Conservation (phyloP, 2,113 vertebrate genomes). For the Phocoena sinus region DNA sequence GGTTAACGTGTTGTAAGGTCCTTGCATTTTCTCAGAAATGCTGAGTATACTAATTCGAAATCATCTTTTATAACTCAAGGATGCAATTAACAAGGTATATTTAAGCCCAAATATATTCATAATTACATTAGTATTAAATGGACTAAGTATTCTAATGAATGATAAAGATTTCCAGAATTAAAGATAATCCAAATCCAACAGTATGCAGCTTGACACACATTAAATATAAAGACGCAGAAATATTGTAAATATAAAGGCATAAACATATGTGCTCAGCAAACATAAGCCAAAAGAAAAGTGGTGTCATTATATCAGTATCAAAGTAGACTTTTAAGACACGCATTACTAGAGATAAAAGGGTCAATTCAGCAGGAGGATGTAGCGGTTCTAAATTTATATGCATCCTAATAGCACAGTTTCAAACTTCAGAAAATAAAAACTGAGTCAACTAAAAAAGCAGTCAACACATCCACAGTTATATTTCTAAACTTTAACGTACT, state of each 20-base stretch:
- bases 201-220: neutral
- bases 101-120: neutral
- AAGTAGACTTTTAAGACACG: neutral
- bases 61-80: neutral
- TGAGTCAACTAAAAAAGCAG: neutral
- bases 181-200: neutral
- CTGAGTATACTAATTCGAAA: neutral
- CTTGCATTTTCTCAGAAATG: neutral
- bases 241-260: neutral
- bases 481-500: neutral
- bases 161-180: neutral
- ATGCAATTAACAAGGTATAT: neutral
- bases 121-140: neutral
- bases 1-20: neutral
- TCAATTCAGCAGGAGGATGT: neutral
- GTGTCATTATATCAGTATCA: neutral
- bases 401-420: neutral
- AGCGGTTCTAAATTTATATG: neutral
- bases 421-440: neutral
- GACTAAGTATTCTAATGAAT: neutral
- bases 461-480: neutral
- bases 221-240: neutral
- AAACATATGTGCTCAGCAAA: neutral
- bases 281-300: neutral
- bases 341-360: neutral